Evolutionary conservation across 2,888 invertebrate species (phyloP), one percentile per base, ranked within the genome.

Genomic region (Tupiocoris notatus): DNA sequence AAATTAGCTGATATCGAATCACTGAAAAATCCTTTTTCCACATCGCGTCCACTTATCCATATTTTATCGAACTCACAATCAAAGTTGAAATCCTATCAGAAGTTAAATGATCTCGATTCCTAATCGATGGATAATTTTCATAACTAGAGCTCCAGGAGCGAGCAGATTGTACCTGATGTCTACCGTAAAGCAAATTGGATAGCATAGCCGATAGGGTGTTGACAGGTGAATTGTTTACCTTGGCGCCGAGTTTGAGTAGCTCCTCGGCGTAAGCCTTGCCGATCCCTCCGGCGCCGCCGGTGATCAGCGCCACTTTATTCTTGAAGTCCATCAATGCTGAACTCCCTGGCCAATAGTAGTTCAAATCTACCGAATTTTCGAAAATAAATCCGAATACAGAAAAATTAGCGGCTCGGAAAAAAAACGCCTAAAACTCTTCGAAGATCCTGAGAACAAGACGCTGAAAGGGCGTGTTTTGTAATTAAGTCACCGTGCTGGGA

Each of bases 211-310:
- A n/a, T n/a, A n/a, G n/a, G n/a, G n/a, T n/a, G n/a, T n/a, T n/a
- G n/a, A n/a, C n/a, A n/a, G n/a, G n/a, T n/a, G n/a, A n/a, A n/a
- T 70, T 70, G 70, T 84, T 84, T 85, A 91, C 91, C 88, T 90
- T 91, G 23, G 90, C 90, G 80, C 92, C 92, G 81, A 90, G 89
- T 82, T 88, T 89, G 78, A 92, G 86, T 63, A 92, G 83, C 82
- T 91, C 91, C 81, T 90, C 89, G 81, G 89, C 89, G 82, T 89
- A 91, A n/a, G 90, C 89, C 78, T 88, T 86, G 0, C 92, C 92
- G 80, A 91, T 89, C 75, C 91, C 92, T 67, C 89, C 89, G 17
- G 91, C 91, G 66, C 89, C 91, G 39, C 91, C 92, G 23, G 91
- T 91, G 75, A 91, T 88, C 78, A 92, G 84, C 62, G 89, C 91